Evolutionary conservation across 1,140 invertebrate genomes (phyloP).

Genomic region (Papilio glaucus): DNA sequence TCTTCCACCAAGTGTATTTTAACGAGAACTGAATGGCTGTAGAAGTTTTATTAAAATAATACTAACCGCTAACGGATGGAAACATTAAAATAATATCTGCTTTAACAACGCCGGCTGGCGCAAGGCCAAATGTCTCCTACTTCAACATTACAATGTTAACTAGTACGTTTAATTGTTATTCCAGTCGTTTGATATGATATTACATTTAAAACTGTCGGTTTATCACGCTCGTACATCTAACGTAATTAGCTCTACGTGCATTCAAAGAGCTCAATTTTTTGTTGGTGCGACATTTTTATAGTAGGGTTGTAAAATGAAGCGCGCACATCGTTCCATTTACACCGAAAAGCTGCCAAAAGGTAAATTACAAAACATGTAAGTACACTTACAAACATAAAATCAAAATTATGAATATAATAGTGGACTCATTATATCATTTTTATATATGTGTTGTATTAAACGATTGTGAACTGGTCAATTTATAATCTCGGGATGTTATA

Average conservation of each 20-base stretch:
- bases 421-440: too few relatives aligned
- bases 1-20: slow-evolving; percentile 5
- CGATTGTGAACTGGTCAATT: too few relatives aligned
- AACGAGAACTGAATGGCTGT: not conserved
- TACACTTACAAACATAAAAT: not conserved
- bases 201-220: slow-evolving; percentile 36
- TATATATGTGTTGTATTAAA: too few relatives aligned
- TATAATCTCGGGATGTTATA: too few relatives aligned
- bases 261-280: slow-evolving; percentile 24
- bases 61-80: slow-evolving; percentile 31
- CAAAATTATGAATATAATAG: not conserved
- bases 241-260: slow-evolving; percentile 30
- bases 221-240: slow-evolving; percentile 30
- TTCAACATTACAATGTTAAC: slow-evolving; percentile 35
- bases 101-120: slow-evolving; percentile 26
- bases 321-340: not conserved
- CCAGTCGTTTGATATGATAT: slow-evolving; percentile 29
- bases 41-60: slow-evolving; percentile 26
- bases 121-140: slow-evolving; percentile 29
- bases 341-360: not conserved
- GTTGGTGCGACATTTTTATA: slow-evolving; percentile 3
- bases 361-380: not conserved
- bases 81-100: slow-evolving; percentile 35
- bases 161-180: slow-evolving; percentile 38
- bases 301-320: not conserved